A percentile compares a stretch with the other conserved stretches of the same genome.
Conservation (phyloP, 1,140 invertebrate species). For the Odontomachus brunneus region DNA sequence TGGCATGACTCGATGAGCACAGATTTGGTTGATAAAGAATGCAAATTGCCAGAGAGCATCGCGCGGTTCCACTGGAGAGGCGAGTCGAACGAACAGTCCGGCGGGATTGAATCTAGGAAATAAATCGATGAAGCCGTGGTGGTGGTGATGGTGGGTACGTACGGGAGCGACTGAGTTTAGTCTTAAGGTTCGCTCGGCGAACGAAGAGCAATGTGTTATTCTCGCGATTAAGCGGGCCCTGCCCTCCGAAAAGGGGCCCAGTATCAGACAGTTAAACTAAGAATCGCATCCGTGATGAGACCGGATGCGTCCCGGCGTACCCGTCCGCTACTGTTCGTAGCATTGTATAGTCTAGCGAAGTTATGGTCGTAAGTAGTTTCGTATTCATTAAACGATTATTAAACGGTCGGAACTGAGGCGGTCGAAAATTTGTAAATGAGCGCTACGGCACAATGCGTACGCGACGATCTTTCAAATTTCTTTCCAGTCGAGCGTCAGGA, state of each 20-base stretch:
- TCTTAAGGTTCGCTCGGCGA: conserved; percentile 64
- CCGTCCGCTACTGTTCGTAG: conserved; percentile 68
- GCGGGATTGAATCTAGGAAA: conserved; percentile 58
- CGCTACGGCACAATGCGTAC: conserved; percentile 27
- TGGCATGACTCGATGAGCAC: too few relatives aligned
- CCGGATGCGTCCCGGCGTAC: conserved; percentile 69
- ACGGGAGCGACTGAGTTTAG: conserved; percentile 70
- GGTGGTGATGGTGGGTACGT: conserved; percentile 73
- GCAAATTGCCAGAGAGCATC: conserved; percentile 5
- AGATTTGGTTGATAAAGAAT: conserved; percentile 5
- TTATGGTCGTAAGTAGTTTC: conserved; percentile 81
- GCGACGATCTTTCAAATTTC: conserved; percentile 53
- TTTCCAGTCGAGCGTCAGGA: conserved; percentile 46
- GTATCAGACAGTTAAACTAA: conserved; percentile 66
- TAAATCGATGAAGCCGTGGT: conserved; percentile 68
- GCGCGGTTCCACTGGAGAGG: conserved; percentile 45
- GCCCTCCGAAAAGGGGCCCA: not conserved
- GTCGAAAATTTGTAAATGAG: conserved; percentile 80
- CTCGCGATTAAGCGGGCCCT: conserved; percentile 21
- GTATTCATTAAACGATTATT: conserved; percentile 72
- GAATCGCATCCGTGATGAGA: conserved; percentile 56
- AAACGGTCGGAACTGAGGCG: conserved; percentile 73
- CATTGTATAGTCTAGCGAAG: conserved; percentile 79
- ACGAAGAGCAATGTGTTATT: conserved; percentile 53
- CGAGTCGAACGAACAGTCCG: conserved; percentile 22